Evolutionary conservation across 2,797 vertebrate genomes (phyloP).

Genomic region (Triplophysa yarkandensis): DNA sequence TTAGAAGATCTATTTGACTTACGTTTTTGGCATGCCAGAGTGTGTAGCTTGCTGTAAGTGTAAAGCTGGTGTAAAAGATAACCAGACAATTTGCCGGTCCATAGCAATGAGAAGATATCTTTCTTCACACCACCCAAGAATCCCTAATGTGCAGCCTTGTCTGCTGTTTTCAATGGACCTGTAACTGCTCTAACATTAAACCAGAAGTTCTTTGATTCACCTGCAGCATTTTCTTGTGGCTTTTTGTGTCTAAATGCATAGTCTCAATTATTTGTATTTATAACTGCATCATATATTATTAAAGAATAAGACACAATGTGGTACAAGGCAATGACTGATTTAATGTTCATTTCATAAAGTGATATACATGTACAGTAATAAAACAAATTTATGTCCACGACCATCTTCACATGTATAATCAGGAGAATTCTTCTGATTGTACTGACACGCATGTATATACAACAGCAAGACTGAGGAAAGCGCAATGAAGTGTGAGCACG

Average conservation of each 20-base stretch:
- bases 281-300: neutral
- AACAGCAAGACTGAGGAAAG: slow-evolving; percentile 29
- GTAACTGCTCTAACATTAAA: slow-evolving; percentile 30
- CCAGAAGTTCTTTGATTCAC: neutral
- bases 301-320: slow-evolving; percentile 24
- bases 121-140: neutral
- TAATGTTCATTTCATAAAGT: slow-evolving; percentile 60
- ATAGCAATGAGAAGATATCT: neutral
- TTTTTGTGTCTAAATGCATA: neutral
- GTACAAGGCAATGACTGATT: slow-evolving; percentile 60
- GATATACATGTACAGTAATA: slow-evolving; percentile 61
- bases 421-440: slow-evolving; percentile 57
- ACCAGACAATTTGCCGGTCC: neutral
- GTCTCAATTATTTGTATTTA: neutral
- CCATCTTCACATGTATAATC: slow-evolving; percentile 46
- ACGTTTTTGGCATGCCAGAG: slow-evolving; percentile 1
- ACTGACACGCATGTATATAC: slow-evolving; percentile 59
- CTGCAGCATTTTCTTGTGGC: neutral
- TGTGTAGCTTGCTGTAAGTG: slow-evolving; percentile 18
- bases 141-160: neutral
- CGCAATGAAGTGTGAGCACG: neutral
- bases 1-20: neutral
- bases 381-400: slow-evolving; percentile 52
- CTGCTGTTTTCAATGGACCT: neutral
- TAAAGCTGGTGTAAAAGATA: neutral